Percentiles rank a stretch among this genome's conserved stretches.
phyloP scores from a whole-genome alignment of 2,113 vertebrate species.

The Pagrus major region DNA sequence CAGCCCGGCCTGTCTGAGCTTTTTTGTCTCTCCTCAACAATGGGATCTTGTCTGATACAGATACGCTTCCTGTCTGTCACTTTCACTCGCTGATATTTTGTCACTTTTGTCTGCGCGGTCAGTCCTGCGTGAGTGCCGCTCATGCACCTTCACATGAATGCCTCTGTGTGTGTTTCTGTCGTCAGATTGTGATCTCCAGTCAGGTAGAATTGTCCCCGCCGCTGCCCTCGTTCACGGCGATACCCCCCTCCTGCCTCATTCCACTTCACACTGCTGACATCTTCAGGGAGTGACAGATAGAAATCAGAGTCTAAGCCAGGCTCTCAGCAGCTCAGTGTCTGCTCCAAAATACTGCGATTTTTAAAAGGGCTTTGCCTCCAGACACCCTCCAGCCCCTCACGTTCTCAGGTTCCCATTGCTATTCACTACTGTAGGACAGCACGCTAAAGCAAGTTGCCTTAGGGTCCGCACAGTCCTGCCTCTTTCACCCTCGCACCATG shows the following conservation, averaged over 20 bases:
- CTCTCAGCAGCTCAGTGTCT: slow-evolving; percentile 55
- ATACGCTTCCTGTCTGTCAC: slow-evolving; percentile 77
- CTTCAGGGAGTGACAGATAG: slow-evolving; percentile 77
- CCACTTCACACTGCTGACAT: slow-evolving; percentile 66
- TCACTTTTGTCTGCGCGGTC: slow-evolving; percentile 61
- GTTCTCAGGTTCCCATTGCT: neutral
- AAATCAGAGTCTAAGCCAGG: slow-evolving; percentile 65
- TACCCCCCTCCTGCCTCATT: slow-evolving; percentile 61
- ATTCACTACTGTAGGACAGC: slow-evolving; percentile 22
- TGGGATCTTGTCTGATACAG: slow-evolving; percentile 72
- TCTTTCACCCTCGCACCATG: slow-evolving; percentile 45
- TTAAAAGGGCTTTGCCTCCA: slow-evolving; percentile 58
- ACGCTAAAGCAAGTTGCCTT: slow-evolving; percentile 52
- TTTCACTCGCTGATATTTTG: slow-evolving; percentile 69
- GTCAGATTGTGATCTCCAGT: slow-evolving; percentile 78
- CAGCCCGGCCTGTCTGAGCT: slow-evolving; percentile 40
- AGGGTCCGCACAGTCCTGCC: slow-evolving; percentile 42
- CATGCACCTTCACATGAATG: slow-evolving; percentile 34
- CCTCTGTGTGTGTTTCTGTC: slow-evolving; percentile 45
- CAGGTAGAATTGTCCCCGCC: slow-evolving; percentile 64
- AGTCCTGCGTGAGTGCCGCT: neutral
- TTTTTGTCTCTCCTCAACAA: slow-evolving; percentile 71
- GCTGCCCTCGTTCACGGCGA: slow-evolving; percentile 60
- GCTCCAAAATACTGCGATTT: slow-evolving; percentile 55
- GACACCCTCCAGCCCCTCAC: slow-evolving; percentile 9